Evolutionary conservation across 2,113 vertebrate genomes (phyloP).

Genomic region (Ginglymostoma cirratum): DNA sequence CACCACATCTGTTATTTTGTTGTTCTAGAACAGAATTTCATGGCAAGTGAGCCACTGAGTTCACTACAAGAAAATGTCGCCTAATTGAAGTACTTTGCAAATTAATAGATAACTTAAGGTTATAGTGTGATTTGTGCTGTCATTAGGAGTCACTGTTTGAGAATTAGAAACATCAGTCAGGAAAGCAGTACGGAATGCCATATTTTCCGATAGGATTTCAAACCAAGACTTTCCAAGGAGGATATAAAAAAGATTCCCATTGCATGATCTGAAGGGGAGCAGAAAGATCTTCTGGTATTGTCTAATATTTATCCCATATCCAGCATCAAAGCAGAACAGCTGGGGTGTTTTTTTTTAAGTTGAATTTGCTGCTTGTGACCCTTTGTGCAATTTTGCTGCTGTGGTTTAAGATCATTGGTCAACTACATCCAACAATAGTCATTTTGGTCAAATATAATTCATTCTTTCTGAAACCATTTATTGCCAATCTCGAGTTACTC

Average conservation of each 20-base stretch:
- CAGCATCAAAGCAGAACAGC: background rate
- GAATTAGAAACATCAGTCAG: background rate
- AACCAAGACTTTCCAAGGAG: background rate
- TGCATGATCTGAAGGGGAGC: background rate
- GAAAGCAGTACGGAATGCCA: no score
- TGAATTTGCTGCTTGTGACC: background rate
- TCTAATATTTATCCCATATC: background rate
- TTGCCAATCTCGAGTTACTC: no score
- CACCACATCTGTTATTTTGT: background rate
- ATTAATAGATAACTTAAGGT: background rate
- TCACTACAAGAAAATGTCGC: background rate
- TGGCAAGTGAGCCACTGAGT: background rate
- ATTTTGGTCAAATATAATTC: background rate
- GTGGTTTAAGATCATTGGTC: background rate
- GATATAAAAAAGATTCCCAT: background rate
- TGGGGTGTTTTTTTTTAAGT: background rate
- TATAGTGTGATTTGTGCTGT: background rate
- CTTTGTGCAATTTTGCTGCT: background rate
- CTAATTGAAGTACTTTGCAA: background rate
- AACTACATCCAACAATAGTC: background rate
- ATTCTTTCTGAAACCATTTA: background rate
- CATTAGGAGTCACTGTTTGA: background rate
- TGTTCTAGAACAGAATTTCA: background rate
- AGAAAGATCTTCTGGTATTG: background rate
- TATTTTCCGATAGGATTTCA: background rate